Base-by-base conservation (phyloP, 1,140 invertebrate genomes). In the Zaprionus capensis region DNA sequence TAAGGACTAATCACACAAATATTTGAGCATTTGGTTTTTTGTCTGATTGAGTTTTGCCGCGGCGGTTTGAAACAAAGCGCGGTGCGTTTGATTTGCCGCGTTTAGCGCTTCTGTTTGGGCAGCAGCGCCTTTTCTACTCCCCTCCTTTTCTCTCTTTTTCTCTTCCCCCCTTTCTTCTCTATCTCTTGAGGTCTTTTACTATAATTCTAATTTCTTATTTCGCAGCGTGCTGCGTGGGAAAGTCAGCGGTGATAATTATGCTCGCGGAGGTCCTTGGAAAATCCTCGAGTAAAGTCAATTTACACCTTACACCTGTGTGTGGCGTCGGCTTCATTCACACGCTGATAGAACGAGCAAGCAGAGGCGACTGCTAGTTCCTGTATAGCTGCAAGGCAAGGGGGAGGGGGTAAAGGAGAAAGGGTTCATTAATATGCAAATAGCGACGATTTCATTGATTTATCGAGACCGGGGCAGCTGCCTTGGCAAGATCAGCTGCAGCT, bases 1-100 rank as follows among this genome's bases (percentile, higher is more conserved):
- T 91, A 91, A 91, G 84, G 88, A 87, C 88, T 91, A 91, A 91
- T 91, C 88, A 88, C 81, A 91, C 81, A 91, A 91, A 91, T 91
- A 91, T 91, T 91, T 91, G 72, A 88, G 88, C 81, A 85, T 91
- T 88, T 20, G 70, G 75, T 64, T 87, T 86, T 36, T 56, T 56
- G 12, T 67, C 81, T 84, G 84, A 88, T 88, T 90, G 78, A 79
- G 84, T 66, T 70, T 88, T 56, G 75, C 78, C 81, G 84, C 81
- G 82, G 79, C 53, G 69, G 22, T 49, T 46, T 46, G 72, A 72
- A 17, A 76, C 62, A 76, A 78, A 81, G 46, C 46, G 81, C 85
- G 85, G 85, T 51, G 14, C 85, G 46, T 90, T 90, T 90, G 85
- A 90, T 90, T 77, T 68, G 49, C 76, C 65, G 65, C 46, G 67